Percentiles rank a stretch among this genome's conserved stretches.
These are phyloP conservation scores for Pinna nobilis DNA, from an alignment of 1,140 invertebrate species.

Conservation along the genomic window DNA sequence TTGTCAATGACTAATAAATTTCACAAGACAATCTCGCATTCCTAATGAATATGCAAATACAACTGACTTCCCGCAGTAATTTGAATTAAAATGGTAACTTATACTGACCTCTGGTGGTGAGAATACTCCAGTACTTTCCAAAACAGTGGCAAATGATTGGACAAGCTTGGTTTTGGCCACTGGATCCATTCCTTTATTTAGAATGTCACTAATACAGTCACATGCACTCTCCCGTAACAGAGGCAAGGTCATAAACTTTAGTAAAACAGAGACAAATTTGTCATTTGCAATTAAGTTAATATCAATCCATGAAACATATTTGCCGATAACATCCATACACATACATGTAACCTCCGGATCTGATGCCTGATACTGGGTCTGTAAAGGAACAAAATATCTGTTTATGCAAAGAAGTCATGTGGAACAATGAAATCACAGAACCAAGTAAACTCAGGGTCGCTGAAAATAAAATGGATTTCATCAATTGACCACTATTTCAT, in stretches of 20 bases:
- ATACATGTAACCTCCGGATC: constrained; percentile 74
- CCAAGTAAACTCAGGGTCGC: too few relatives aligned
- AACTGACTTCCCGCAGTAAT: not conserved
- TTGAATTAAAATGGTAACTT: not conserved
- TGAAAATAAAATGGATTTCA: too few relatives aligned
- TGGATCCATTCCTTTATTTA: constrained; percentile 80
- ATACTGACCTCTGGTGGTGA: constrained; percentile 69
- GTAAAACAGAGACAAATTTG: constrained; percentile 77
- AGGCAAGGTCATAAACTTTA: constrained; percentile 73
- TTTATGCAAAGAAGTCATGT: too few relatives aligned
- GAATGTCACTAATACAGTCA: constrained; percentile 78
- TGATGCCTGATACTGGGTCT: constrained; percentile 74
- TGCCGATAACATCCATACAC: constrained; percentile 78
- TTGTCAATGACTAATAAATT: not conserved
- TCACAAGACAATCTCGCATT: too few relatives aligned
- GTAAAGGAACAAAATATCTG: constrained; percentile 35
- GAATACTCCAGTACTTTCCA: constrained; percentile 74
- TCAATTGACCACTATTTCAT: too few relatives aligned
- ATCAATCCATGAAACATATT: constrained; percentile 80
- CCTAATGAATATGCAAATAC: too few relatives aligned
- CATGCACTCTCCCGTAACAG: constrained; percentile 76
- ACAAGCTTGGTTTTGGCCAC: constrained; percentile 78
- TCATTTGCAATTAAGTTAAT: constrained; percentile 79
- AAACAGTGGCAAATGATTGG: constrained; percentile 77
- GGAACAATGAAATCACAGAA: too few relatives aligned